phyloP scores from a whole-genome alignment of 2,888 invertebrate genomes.

The Oscheius sp. region DNA sequence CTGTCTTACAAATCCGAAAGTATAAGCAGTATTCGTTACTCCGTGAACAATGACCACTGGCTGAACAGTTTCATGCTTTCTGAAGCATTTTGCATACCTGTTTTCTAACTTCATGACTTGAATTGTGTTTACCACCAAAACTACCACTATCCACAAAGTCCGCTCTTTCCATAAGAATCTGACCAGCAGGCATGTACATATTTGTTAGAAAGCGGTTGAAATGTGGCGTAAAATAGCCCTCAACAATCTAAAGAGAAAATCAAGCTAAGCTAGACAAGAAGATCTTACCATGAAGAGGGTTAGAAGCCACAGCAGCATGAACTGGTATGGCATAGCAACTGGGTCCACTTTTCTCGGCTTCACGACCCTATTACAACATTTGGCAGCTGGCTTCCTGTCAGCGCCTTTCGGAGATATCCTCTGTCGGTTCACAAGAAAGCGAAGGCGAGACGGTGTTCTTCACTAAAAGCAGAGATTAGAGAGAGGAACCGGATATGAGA shows the following conservation, averaged over 20 bases:
- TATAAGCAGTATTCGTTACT: constrained; percentile 31
- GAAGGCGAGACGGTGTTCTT: background rate
- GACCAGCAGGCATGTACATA: constrained; percentile 23
- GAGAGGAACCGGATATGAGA: background rate
- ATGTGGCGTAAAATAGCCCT: constrained; percentile 25
- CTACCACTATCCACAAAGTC: constrained; percentile 29
- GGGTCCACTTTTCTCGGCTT: too few species aligned
- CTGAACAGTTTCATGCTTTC: constrained; percentile 3
- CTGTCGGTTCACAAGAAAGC: background rate
- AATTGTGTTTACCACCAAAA: constrained; percentile 31
- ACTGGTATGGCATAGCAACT: too few species aligned
- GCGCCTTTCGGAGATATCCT: too few species aligned
- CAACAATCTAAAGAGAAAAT: background rate
- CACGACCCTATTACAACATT: too few species aligned
- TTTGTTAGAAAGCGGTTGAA: constrained; percentile 32
- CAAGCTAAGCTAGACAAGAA: too few species aligned
- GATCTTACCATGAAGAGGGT: too few species aligned
- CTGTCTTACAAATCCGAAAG: constrained; percentile 34
- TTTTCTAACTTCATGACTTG: constrained; percentile 8
- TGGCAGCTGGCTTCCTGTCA: too few species aligned
- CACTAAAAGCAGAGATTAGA: background rate
- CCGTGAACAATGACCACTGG: constrained; percentile 39
- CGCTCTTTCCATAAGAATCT: constrained; percentile 29
- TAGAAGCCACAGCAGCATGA: too few species aligned
- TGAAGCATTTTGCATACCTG: constrained; percentile 15